These are phyloP conservation scores for Chrysodeixis includens DNA, from an alignment of 2,888 invertebrate species.

Conservation along the genomic window DNA sequence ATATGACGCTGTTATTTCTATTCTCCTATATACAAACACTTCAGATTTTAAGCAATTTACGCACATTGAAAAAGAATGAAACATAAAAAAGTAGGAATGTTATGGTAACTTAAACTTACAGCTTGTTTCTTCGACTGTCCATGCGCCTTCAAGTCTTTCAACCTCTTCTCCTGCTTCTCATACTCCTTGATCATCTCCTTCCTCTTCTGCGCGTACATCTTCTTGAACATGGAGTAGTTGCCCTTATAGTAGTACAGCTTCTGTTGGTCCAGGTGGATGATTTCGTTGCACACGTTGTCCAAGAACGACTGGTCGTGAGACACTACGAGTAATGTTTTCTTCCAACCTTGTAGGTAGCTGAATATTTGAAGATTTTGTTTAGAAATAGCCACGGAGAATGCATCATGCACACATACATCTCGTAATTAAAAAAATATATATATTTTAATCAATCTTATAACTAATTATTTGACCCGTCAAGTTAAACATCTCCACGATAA, in stretches of 20 bases:
- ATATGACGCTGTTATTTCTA: too few relatives aligned
- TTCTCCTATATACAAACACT: too few relatives aligned
- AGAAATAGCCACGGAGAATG: too few relatives aligned
- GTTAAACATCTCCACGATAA: too few relatives aligned
- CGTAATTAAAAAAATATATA: too few relatives aligned
- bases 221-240: slow-evolving; percentile 99
- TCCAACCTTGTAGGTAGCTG: slow-evolving; percentile 99
- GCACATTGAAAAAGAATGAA: too few relatives aligned
- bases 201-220: slow-evolving; percentile 98
- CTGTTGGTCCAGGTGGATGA: slow-evolving; percentile 98
- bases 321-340: slow-evolving; percentile 99
- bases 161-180: slow-evolving; percentile 98
- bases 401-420: too few relatives aligned
- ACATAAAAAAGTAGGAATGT: too few relatives aligned
- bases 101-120: slow-evolving; percentile 81
- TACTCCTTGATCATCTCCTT: slow-evolving; percentile 99
- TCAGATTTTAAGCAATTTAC: too few relatives aligned
- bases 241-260: slow-evolving; percentile 99
- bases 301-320: slow-evolving; percentile 99
- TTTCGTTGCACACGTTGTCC: slow-evolving; percentile 99
- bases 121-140: slow-evolving; percentile 99
- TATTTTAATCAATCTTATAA: too few relatives aligned
- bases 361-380: slow-evolving; percentile 50
- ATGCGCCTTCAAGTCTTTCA: slow-evolving; percentile 98
- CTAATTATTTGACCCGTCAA: too few relatives aligned